Conservation (phyloP, 2,113 vertebrate species). For the Polypterus bichir region DNA sequence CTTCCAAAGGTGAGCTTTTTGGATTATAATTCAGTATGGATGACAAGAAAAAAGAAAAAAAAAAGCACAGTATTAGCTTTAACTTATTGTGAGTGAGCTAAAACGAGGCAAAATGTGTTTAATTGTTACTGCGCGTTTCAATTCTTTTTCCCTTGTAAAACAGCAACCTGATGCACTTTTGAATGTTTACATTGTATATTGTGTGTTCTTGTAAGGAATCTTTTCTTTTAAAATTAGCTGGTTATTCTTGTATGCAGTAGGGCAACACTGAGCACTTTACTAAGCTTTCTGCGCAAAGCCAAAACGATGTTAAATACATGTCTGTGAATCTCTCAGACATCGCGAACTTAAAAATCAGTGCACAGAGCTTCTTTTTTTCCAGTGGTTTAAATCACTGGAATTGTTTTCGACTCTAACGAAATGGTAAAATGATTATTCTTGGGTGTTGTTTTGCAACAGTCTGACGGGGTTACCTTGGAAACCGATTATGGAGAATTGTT, state of each 20-base stretch:
- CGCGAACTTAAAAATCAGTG: constrained; percentile 23
- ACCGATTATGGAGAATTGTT: constrained; percentile 17
- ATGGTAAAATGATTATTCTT: constrained; percentile 6
- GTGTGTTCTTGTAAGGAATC: constrained; percentile 2
- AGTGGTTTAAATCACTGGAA: no score
- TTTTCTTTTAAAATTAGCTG: no score
- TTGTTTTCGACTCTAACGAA: no score
- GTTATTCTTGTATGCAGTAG: no score
- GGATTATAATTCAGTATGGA: not conserved
- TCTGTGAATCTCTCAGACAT: constrained; percentile 20
- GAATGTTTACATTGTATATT: constrained; percentile 17
- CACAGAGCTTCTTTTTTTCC: no score
- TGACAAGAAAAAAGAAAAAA: no score
- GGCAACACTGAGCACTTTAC: no score
- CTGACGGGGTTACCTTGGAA: constrained; percentile 46
- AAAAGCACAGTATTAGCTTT: no score
- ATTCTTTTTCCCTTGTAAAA: constrained; percentile 7
- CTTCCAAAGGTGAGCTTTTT: constrained; percentile 43
- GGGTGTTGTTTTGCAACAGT: constrained; percentile 13
- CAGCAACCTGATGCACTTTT: constrained; percentile 51
- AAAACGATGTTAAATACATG: no score
- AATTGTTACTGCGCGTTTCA: constrained; percentile 18
- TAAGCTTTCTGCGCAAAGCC: no score
- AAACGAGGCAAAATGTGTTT: not conserved
- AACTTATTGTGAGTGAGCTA: no score